These are phyloP conservation scores for Diplazon laetatorius DNA, from an alignment of 2,888 invertebrate genomes.

Conservation along the genomic window DNA sequence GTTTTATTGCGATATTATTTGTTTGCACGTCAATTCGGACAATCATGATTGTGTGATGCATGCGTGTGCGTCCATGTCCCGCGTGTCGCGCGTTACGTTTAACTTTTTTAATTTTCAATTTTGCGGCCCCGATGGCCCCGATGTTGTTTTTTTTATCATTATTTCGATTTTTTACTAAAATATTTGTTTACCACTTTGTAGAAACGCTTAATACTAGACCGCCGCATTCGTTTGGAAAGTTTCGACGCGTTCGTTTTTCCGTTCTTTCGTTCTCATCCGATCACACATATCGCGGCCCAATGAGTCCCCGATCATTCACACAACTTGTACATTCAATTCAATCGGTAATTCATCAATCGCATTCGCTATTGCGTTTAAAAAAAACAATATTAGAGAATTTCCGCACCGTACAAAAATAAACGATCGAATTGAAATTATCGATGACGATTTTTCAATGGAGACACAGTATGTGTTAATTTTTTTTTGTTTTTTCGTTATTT, in stretches of 20 bases:
- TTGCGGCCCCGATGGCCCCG: too few relatives aligned
- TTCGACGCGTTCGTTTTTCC: neutral
- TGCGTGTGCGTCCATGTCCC: constrained; percentile 71
- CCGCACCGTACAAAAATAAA: constrained; percentile 80
- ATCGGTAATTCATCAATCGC: too few relatives aligned
- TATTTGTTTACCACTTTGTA: constrained; percentile 78
- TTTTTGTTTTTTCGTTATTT: too few relatives aligned
- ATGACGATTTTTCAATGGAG: constrained; percentile 56
- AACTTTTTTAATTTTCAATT: too few relatives aligned
- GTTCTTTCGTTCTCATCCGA: constrained; percentile 6
- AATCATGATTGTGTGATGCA: constrained; percentile 66
- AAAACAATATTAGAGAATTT: too few relatives aligned
- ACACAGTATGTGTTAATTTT: constrained; percentile 30
- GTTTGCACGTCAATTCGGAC: constrained; percentile 64
- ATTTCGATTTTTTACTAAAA: constrained; percentile 72
- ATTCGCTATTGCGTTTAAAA: constrained; percentile 63
- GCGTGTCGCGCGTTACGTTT: constrained; percentile 48
- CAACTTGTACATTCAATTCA: too few relatives aligned
- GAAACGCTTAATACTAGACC: constrained; percentile 72
- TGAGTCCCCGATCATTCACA: too few relatives aligned
- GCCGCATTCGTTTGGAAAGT: constrained; percentile 59
- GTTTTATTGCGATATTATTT: constrained; percentile 78
- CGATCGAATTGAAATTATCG: constrained; percentile 69
- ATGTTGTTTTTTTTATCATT: too few relatives aligned
- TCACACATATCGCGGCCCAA: too few relatives aligned